A percentile compares a stretch with the other conserved stretches of the same genome.
phyloP scores from a whole-genome alignment of 37 sponge, comb jelly and placozoan genomes.

The Amphimedon queenslandica region DNA sequence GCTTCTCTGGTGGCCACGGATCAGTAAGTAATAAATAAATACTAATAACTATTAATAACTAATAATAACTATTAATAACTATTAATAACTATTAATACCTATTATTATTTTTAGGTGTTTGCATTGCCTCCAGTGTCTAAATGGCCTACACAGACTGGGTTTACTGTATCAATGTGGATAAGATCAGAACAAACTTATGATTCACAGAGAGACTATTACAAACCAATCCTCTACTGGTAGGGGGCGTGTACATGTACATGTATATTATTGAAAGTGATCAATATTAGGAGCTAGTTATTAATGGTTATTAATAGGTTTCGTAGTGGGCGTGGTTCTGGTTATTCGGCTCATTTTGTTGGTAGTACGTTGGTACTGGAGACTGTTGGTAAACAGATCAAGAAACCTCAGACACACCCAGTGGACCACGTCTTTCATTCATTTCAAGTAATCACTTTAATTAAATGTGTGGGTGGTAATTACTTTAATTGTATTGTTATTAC shows the following conservation, averaged over 20 bases:
- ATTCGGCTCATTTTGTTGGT: conserved; percentile 71
- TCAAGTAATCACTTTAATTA: too few relatives aligned
- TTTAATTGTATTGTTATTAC: too few relatives aligned
- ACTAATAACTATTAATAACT: too few relatives aligned
- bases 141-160: conserved; percentile 86
- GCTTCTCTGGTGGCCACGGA: conserved; percentile 65
- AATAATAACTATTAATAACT: background rate
- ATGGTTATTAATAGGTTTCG: conserved; percentile 81
- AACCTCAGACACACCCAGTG: conserved; percentile 68
- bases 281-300: too few relatives aligned
- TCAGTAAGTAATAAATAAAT: conserved; percentile 48
- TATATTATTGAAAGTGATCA: too few relatives aligned
- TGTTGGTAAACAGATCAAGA: conserved; percentile 45
- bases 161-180: conserved; percentile 78
- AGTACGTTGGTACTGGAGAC: conserved; percentile 64
- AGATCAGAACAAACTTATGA: conserved; percentile 65
- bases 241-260: too few relatives aligned
- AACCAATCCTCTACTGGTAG: conserved; percentile 84
- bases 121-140: conserved; percentile 82
- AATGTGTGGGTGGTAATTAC: too few relatives aligned
- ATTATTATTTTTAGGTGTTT: conserved; percentile 35
- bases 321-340: conserved; percentile 75
- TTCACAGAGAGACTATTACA: conserved; percentile 56
- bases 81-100: background rate
- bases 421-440: conserved; percentile 47